Conservation (phyloP, 1,140 invertebrate genomes). For the Adoxophyes honmai region DNA sequence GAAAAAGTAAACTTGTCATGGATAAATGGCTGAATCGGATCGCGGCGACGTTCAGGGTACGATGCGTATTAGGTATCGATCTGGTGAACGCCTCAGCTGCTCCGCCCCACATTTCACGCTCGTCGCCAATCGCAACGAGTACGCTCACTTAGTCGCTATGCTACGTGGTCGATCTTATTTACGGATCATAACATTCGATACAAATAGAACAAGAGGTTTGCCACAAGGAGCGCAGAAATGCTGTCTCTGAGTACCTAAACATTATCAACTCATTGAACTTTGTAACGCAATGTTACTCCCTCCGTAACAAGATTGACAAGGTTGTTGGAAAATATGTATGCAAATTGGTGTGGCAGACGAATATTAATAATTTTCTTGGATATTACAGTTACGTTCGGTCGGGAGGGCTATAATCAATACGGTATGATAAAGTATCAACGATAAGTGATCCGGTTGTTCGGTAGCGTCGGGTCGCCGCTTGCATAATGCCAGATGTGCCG, state of each 20-base stretch:
- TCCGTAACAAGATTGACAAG: no score
- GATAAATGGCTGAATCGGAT: conserved; percentile 43
- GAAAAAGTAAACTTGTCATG: conserved; percentile 19
- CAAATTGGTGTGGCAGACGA: no score
- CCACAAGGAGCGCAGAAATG: no score
- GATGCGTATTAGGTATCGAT: conserved; percentile 67
- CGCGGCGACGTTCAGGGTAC: conserved; percentile 54
- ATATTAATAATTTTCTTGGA: not conserved
- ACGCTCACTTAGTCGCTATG: conserved; percentile 30
- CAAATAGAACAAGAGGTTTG: conserved; percentile 24
- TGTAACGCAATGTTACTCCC: no score
- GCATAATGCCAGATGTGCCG: conserved; percentile 56
- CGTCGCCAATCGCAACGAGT: conserved; percentile 39
- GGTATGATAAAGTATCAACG: not conserved
- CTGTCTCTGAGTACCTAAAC: no score
- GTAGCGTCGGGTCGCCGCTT: conserved; percentile 29
- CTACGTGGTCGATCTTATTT: conserved; percentile 23
- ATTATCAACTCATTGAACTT: no score
- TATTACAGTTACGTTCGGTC: not conserved
- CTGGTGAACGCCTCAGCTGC: conserved; percentile 54
- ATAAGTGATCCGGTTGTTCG: conserved; percentile 9
- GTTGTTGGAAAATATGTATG: no score
- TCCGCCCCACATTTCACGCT: conserved; percentile 65
- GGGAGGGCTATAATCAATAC: conserved; percentile 2
- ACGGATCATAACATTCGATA: conserved; percentile 36